phyloP scores from a whole-genome alignment of 2,113 vertebrate species.

The Antennarius striatus region DNA sequence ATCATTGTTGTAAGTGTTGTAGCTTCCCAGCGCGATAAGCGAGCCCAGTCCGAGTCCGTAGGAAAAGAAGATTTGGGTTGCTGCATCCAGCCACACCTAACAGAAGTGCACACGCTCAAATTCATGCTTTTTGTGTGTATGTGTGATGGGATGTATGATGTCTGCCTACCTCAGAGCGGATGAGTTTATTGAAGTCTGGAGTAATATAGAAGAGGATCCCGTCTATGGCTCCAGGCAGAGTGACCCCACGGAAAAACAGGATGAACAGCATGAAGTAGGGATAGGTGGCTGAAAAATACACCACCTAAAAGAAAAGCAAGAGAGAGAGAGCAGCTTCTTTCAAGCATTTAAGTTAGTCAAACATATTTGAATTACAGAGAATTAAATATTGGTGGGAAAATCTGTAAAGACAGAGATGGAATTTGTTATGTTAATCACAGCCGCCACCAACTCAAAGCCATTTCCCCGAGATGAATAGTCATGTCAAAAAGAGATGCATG shows the following conservation, averaged over 20 bases:
- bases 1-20: conserved; percentile 88
- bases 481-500: too few species aligned
- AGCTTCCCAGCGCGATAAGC: conserved; percentile 90
- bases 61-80: conserved; percentile 93
- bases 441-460: too few species aligned
- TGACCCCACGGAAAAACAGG: conserved; percentile 89
- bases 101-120: not conserved
- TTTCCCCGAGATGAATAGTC: too few species aligned
- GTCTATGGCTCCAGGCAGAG: conserved; percentile 87
- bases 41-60: conserved; percentile 90
- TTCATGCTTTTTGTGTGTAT: not conserved
- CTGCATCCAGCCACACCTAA: conserved; percentile 93
- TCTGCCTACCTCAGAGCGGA: conserved; percentile 86
- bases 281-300: conserved; percentile 92
- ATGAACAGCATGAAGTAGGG: conserved; percentile 93
- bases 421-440: too few species aligned
- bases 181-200: conserved; percentile 87
- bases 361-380: not conserved
- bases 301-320: conserved; percentile 78
- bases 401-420: too few species aligned
- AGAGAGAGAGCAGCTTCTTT: too few species aligned
- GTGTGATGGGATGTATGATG: not conserved
- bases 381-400: not conserved
- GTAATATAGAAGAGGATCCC: conserved; percentile 91
- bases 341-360: too few species aligned